phyloP scores from a whole-genome alignment of 2,888 invertebrate genomes.

The Schizaphis graminum region DNA sequence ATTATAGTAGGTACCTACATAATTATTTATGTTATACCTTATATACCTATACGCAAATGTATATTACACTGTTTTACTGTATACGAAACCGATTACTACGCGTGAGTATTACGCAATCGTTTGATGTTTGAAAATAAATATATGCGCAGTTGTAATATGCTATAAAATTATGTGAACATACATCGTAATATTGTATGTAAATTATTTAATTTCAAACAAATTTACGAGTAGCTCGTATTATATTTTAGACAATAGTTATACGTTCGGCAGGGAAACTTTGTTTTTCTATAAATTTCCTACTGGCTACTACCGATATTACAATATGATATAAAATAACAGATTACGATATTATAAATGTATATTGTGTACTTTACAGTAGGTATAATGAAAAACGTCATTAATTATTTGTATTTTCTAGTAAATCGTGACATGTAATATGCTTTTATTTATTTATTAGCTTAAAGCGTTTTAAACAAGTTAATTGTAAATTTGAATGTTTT shows the following conservation, averaged over 20 bases:
- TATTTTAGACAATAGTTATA: background rate
- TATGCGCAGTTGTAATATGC: background rate
- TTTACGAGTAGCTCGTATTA: background rate
- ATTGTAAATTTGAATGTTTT: background rate
- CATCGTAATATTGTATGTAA: background rate
- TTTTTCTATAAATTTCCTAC: background rate
- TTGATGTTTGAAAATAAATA: background rate
- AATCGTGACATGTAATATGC: background rate
- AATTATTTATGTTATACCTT: background rate
- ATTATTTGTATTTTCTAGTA: background rate
- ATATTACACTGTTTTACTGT: background rate
- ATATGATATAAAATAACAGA: background rate
- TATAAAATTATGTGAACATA: background rate
- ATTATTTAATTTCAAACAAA: background rate
- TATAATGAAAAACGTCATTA: background rate
- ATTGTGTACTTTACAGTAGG: background rate
- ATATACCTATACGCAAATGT: background rate
- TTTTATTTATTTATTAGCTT: background rate
- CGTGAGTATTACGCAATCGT: background rate
- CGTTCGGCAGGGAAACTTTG: background rate
- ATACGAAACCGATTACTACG: background rate
- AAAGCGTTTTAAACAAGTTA: background rate
- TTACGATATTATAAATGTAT: background rate
- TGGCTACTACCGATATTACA: background rate
- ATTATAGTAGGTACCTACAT: background rate